Evolutionary conservation across 2,888 invertebrate species (phyloP), one percentile per base, ranked within the genome.

Genomic region (Hermaeophaga mercurialis): DNA sequence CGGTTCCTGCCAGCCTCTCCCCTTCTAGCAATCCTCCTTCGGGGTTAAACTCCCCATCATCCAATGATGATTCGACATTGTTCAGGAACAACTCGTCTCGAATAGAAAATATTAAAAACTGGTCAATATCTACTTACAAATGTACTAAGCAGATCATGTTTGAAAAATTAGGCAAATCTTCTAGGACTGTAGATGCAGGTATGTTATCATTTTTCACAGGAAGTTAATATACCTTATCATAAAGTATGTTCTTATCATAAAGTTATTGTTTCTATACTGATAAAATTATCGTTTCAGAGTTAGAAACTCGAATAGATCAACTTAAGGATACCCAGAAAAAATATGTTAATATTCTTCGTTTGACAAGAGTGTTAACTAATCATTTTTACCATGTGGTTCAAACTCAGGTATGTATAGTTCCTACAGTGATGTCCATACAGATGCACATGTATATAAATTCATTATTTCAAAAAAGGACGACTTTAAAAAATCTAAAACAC

Each of bases 41-140:
- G 33, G 81, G 81, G 62, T 73, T 81, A 61, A 80, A 81, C 59
- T 81, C 82, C 11, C 80, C 80, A 67, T 75, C 80, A 43, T 79
- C 80, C 28, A 78, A 74, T 62, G 85, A 85, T 62, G 82, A 84
- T 9, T 82, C 85, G 1, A 84, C 87, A 0, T 76, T 88, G 55
- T 77, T 88, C 52, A 85, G 87, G 52, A 82, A 85, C 1, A 82
- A 85, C 1, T 84, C 88, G 15, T 90, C 92, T 39, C 91, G 94
- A 77, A 88, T 98, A 73, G 97, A 97, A 76, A 88, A 90, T 55
- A 82, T 98, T 61, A 94, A 91, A 75, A 94, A 91, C 75, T 99
- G 98, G 98, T 94, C 96, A 62, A 92, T 98, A 73, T 96, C 96
- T 58, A 97, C 97, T 0, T 98, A 96, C 78, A 98, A 97, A 79